A percentile compares a stretch with the other conserved stretches of the same genome.
Conservation (phyloP, 1,140 invertebrate species). For the Drosophila mojavensis region DNA sequence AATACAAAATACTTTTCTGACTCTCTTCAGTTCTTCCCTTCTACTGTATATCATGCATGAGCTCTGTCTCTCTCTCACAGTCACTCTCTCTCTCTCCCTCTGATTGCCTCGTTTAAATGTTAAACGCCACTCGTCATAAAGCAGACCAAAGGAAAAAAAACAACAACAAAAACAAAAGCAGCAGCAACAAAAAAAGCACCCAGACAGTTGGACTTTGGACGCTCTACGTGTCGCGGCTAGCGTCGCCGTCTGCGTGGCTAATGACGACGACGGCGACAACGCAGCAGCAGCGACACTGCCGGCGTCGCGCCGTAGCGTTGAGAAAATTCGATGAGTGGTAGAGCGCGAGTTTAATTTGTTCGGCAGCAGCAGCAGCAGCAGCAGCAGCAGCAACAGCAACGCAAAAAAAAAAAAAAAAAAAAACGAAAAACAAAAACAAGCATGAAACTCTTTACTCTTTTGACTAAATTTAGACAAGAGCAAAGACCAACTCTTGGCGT, state of each 20-base stretch:
- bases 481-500: conserved; percentile 53
- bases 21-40: not conserved
- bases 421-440: conserved; percentile 11
- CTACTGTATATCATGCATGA: no score
- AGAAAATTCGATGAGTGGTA: conserved; percentile 49
- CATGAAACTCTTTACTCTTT: conserved; percentile 36
- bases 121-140: conserved; percentile 56
- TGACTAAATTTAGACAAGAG: conserved; percentile 59
- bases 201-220: conserved; percentile 70
- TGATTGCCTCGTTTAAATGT: conserved; percentile 10
- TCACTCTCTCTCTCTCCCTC: not conserved
- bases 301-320: conserved; percentile 10
- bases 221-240: conserved; percentile 39
- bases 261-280: conserved; percentile 53
- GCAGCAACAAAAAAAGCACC: conserved; percentile 32
- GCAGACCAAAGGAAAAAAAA: conserved; percentile 33
- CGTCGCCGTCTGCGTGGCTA: conserved; percentile 45
- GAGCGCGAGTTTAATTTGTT: conserved; percentile 40
- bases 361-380: not conserved
- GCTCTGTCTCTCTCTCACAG: not conserved
- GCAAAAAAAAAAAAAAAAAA: conserved; percentile 4
- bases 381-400: conserved; percentile 6
- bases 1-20: not conserved
- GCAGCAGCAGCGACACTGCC: conserved; percentile 13
- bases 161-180: conserved; percentile 12